These are phyloP conservation scores for Gulo gulo DNA, from an alignment of 2,113 vertebrate species.

Conservation along the genomic window DNA sequence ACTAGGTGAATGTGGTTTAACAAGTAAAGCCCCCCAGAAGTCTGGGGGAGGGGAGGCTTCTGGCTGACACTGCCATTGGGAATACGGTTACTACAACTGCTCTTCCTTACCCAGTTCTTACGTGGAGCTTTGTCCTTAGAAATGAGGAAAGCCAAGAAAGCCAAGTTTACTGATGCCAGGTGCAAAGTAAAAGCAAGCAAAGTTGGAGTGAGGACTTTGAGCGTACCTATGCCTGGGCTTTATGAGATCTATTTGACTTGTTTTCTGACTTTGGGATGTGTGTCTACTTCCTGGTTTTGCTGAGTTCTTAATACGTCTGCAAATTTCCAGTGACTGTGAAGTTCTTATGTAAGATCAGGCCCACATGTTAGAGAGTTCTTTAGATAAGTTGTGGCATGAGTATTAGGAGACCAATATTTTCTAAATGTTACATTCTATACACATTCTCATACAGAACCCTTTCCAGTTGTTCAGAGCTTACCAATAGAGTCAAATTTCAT, in stretches of 20 bases:
- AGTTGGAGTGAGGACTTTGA: not conserved
- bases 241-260: not conserved
- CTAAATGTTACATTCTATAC: not conserved
- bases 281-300: not conserved
- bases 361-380: not conserved
- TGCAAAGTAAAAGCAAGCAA: not conserved
- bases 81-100: not conserved
- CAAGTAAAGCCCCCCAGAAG: not conserved
- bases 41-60: not conserved
- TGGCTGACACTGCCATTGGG: accelerated
- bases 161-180: not conserved
- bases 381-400: not conserved
- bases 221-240: not conserved
- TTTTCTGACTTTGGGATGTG: not conserved
- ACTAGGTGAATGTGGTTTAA: not conserved
- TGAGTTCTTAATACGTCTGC: not conserved
- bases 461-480: not conserved
- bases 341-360: not conserved
- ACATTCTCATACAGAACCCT: not conserved
- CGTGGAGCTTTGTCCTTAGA: not conserved
- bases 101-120: not conserved
- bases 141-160: not conserved
- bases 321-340: not conserved
- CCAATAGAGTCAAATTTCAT: not conserved
- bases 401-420: not conserved